Conservation (phyloP, 1,140 invertebrate species). For the Nasonia giraulti region DNA sequence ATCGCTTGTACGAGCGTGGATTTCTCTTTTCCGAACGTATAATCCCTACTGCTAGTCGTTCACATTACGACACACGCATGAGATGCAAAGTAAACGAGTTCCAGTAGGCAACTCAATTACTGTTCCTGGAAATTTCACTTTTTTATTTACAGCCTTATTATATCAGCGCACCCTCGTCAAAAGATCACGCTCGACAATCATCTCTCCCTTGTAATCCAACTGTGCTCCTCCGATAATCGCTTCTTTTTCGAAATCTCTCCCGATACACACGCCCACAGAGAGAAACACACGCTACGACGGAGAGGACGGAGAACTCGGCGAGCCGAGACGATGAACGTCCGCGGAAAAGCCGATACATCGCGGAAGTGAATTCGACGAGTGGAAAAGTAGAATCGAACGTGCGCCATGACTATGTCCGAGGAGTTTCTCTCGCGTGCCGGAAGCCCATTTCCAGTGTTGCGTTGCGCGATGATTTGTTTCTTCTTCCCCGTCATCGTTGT, state of each 20-base stretch:
- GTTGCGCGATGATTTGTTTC: not conserved
- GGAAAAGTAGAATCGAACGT: slow-evolving; percentile 1
- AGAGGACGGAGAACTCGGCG: not conserved
- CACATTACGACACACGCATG: not conserved
- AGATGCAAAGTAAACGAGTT: not conserved
- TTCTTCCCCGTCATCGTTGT: too few species aligned
- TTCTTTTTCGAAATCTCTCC: not conserved
- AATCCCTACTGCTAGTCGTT: too few species aligned
- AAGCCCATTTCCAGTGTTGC: not conserved
- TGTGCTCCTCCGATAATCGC: not conserved
- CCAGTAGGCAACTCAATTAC: too few species aligned
- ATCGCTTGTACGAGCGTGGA: too few species aligned
- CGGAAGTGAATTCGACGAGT: not conserved
- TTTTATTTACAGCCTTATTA: too few species aligned
- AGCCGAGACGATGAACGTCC: not conserved
- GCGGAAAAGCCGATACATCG: not conserved
- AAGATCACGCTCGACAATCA: not conserved
- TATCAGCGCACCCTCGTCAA: not conserved
- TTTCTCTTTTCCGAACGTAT: too few species aligned
- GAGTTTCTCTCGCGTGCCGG: not conserved
- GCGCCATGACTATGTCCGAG: not conserved
- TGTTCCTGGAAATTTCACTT: too few species aligned
- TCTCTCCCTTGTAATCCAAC: not conserved
- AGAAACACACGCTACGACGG: not conserved
- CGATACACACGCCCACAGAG: not conserved